Evolutionary conservation across 2,888 invertebrate genomes (phyloP), one percentile per base, ranked within the genome.

Genomic region (Catonia carolina): DNA sequence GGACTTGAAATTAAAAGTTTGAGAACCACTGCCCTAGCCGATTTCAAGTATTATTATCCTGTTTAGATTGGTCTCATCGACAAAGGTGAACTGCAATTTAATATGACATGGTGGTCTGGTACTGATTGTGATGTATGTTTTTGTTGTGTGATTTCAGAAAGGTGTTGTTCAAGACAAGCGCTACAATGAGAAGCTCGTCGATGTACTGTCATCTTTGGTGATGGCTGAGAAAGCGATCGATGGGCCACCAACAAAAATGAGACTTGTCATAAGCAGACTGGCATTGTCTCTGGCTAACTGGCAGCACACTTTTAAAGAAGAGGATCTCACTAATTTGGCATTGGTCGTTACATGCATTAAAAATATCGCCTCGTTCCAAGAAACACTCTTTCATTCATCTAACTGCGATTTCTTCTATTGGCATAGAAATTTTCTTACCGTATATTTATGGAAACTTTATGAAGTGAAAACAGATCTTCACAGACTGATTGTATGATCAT

Each of bases 381-480:
- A 74, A 12, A 72, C 79, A 57, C 71, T 90, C 60, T 73, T 79
- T 48, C 73, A 74, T 59, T 76, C 83, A 20, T 85, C 85, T 70
- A 82, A 88, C 69, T 85, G 87, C 65, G 83, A 85, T 33, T 86
- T 89, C 74, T 73, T 93, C 53, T 82, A 86, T 69, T 90, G 88
- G 84, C 90, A 93, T 73, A 81, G 85, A 68, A 81, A 84, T 62
- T 76, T 90, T 53, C 75, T 90, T 52, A 84, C 85, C 1, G 80
- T 86, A 49, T 89, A 90, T 72, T 81, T 91, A 64, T 79, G 83
- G 60, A 84, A 86, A 69, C 75, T 87, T 62, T 81, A 85, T 62
- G 80, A 82, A 60, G 77, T 78, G 59, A 82, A 84, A 63, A 71
- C 79, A 18, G 85, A 87, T 74, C 76, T 83, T 53, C 74, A 82